Evolutionary conservation across 2,113 vertebrate species (phyloP).

Genomic region (Oreocharis arfaki): DNA sequence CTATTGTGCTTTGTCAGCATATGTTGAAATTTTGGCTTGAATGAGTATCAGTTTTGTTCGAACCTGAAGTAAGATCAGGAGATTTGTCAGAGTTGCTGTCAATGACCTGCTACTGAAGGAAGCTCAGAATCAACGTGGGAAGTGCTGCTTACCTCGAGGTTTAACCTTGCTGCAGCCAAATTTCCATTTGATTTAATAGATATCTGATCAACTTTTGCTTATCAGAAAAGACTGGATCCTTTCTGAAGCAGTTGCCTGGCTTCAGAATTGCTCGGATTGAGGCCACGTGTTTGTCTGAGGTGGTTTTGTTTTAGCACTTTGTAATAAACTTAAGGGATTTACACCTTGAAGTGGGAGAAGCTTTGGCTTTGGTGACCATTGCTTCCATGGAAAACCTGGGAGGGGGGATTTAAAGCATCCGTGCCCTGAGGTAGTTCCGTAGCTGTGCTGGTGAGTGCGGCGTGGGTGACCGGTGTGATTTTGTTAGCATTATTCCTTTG

Average conservation of each 20-base stretch:
- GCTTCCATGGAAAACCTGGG: neutral
- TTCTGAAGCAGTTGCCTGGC: neutral
- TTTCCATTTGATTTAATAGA: neutral
- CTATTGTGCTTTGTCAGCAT: neutral
- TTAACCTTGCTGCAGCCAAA: neutral
- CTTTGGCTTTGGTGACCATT: neutral
- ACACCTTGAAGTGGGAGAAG: neutral
- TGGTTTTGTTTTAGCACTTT: neutral
- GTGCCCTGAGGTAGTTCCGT: neutral
- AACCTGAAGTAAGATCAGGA: neutral
- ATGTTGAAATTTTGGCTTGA: neutral
- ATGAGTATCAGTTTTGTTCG: neutral
- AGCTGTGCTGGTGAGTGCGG: fast-evolving
- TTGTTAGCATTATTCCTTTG: neutral
- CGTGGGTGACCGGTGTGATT: neutral
- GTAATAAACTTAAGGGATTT: constrained; percentile 26
- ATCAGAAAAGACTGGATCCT: neutral
- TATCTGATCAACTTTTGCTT: neutral
- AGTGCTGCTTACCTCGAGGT: neutral
- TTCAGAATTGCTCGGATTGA: neutral
- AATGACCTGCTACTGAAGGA: neutral
- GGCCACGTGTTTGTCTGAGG: neutral
- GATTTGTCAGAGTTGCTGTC: neutral
- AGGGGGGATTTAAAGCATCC: neutral
- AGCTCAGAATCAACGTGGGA: neutral